Evolutionary conservation across 2,113 vertebrate species (phyloP), one percentile per base, ranked within the genome.

Genomic region (Taurulus bubalis): DNA sequence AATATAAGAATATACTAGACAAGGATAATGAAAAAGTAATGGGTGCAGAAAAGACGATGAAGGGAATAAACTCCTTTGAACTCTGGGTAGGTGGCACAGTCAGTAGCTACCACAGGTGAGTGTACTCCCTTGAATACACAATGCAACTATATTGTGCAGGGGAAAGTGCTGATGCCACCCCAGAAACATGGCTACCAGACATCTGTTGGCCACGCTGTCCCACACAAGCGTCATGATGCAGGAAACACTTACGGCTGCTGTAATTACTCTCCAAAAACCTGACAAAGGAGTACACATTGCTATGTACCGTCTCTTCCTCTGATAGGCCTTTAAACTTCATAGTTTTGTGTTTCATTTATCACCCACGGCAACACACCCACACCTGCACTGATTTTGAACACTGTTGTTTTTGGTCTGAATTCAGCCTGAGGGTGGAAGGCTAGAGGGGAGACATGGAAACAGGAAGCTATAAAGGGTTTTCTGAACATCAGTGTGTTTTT

Each of bases 351-450:
- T 60, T 67, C 6, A 24, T 47, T 40, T 66, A 4, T 71, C 8
- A n/a, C 36, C 14, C n/a, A 11, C 5, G 38, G n/a, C 49, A 24
- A 36, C 22, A 59, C 64, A 32, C 10, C 24, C 34, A 63, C 68
- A 63, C 26, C 49, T 40, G 36, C 55, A 40, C 34, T 32, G 30
- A 30, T 67, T 66, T 26, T 77, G 56, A 56, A 8, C 30, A 8
- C 30, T 12, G 40, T 40, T 78, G 60, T 82, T 78, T 82, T 38
- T 53, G 58, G 34, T 28, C 9, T 66, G 36, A 59, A 45, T 6
- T 32, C 38, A 53, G 78, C 78, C 63, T 68, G 8, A 5, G 49
- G 70, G 58, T 59, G 64, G 49, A 9, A 14, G 34, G 28, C 77
- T 11, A 1, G 22, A 60, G 55, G 68, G 36, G 26, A 30, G 69